Conservation (phyloP, 2,888 invertebrate species). For the Sinotaia quadrata region DNA sequence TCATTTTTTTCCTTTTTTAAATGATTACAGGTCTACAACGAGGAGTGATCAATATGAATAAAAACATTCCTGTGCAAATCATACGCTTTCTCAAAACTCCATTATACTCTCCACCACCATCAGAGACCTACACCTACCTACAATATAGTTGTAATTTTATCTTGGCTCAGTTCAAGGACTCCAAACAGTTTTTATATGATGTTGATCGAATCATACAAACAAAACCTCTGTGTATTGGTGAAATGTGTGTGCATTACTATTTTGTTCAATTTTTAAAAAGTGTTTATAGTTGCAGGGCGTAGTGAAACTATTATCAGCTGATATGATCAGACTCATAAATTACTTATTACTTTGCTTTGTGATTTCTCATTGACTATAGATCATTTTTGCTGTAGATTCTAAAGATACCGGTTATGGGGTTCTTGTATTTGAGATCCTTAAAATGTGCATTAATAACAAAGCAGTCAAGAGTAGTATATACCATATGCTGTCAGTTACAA, state of each 20-base stretch:
- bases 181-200: conserved; percentile 42
- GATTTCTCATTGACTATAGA: no score
- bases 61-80: conserved; percentile 43
- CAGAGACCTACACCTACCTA: conserved; percentile 51
- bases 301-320: not conserved
- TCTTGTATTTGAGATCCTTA: no score
- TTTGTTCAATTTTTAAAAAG: no score
- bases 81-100: conserved; percentile 57
- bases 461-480: no score
- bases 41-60: conserved; percentile 50
- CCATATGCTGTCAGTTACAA: no score
- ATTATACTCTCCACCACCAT: conserved; percentile 50
- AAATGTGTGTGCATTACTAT: conserved; percentile 27
- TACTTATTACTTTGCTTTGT: no score
- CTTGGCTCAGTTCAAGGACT: conserved; percentile 52
- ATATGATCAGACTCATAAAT: not conserved
- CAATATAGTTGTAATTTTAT: conserved; percentile 48
- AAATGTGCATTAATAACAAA: no score
- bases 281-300: no score
- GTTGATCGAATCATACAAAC: conserved; percentile 34
- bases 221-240: conserved; percentile 31
- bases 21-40: conserved; percentile 48
- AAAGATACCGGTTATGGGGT: no score
- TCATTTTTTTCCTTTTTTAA: conserved; percentile 1
- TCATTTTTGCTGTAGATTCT: no score